These are phyloP conservation scores for Hemiprocne comata DNA, from an alignment of 2,113 vertebrate species.

Conservation along the genomic window DNA sequence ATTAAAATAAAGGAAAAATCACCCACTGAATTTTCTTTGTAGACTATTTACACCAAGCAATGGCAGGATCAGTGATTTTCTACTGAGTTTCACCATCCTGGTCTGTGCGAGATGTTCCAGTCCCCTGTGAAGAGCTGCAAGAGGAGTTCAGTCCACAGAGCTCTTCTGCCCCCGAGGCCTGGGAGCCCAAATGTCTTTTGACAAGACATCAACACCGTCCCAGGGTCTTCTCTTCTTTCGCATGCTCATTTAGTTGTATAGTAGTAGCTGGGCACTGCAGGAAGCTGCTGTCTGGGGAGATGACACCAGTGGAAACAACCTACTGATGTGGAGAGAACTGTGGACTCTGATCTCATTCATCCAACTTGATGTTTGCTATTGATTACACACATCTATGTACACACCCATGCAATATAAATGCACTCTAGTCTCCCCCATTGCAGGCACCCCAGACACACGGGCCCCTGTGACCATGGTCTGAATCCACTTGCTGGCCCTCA, in stretches of 20 bases:
- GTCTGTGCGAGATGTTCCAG: neutral
- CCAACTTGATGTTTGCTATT: neutral
- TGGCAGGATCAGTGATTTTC: neutral
- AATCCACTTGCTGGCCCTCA: no score
- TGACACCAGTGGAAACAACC: neutral
- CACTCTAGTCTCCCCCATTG: neutral
- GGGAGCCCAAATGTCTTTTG: neutral
- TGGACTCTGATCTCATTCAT: neutral
- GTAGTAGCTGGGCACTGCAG: neutral
- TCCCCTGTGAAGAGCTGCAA: neutral
- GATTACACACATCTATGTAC: neutral
- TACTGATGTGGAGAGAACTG: neutral
- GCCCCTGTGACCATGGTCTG: neutral
- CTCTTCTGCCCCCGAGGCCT: neutral
- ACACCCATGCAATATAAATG: accelerated
- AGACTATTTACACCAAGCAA: neutral
- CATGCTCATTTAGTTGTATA: neutral
- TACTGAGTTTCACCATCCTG: neutral
- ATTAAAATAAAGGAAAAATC: neutral
- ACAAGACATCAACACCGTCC: neutral
- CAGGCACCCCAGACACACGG: neutral
- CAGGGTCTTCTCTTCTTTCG: neutral
- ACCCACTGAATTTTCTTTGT: neutral
- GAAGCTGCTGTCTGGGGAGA: neutral
- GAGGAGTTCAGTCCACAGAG: neutral